Evolutionary conservation across 1,140 invertebrate genomes (phyloP), one percentile per base, ranked within the genome.

Genomic region (Potamilus streckersoni): DNA sequence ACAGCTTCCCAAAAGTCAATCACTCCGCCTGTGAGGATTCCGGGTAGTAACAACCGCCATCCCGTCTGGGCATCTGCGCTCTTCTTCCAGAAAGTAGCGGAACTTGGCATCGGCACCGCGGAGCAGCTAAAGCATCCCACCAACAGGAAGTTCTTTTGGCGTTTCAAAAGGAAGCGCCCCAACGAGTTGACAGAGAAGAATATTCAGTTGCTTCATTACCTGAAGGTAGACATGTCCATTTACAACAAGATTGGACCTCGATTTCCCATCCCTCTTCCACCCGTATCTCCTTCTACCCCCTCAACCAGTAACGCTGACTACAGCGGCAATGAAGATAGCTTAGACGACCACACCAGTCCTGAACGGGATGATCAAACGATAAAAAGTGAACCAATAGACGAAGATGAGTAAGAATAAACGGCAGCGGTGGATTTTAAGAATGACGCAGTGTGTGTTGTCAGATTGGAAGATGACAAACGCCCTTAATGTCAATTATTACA

Each of bases 1-100:
- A 81, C 80, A 49, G 82, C 82, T 49, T 80, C 82, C 16, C 82
- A 83, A 66, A 81, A 83, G 66, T 83, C 82, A 55, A 83, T 83
- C 19, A 76, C 82, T 0, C 82, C 82, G n/a, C 79, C 80, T 69
- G 82, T 83, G 23, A 67, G 74, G 49, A 69, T 81, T 57, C 78
- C 74, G 12, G 80, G 79, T 4, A 83, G 78, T 19, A 81, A 81
- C 73, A 83, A 83, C 68, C n/a, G 80, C 15, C 79, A 83, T 67
- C 82, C 82, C 14, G 79, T 79, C 0, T 83, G 82, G 82, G 82
- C 79, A 0, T 79, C 79, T 3, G 82, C 77, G 55, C 69, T 76
- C 17, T 72, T 72, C 49, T 72, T 71, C 62, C 61, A 72, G 56
- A 69, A 69, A 16, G 55, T 49, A 15, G 76, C 74, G 55, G 81